Percentiles rank a stretch among this genome's conserved stretches.
Evolutionary conservation across 2,888 invertebrate genomes (phyloP).

Genomic region (Rhimphoctona megacephalus): DNA sequence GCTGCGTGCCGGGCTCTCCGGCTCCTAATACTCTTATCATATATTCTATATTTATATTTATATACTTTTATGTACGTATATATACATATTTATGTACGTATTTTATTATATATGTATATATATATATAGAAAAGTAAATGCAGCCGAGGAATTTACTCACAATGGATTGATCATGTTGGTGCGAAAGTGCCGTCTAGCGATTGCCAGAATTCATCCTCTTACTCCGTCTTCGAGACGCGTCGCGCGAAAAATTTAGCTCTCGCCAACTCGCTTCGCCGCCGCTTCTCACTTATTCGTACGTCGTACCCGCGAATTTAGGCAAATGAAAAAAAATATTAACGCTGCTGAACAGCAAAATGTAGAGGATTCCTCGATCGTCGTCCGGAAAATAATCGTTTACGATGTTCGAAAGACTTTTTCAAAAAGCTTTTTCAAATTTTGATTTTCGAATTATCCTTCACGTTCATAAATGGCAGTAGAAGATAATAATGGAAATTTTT

Average conservation of each 20-base stretch:
- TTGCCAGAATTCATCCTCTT: constrained; percentile 59
- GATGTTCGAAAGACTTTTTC: too few species aligned
- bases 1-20: constrained; percentile 18
- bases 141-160: constrained; percentile 80
- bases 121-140: constrained; percentile 71
- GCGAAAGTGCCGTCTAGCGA: constrained; percentile 65
- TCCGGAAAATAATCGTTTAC: too few species aligned
- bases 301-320: neutral
- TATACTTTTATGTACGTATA: neutral
- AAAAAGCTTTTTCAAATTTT: neutral
- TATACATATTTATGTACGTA: constrained; percentile 35
- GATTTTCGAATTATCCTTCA: too few species aligned
- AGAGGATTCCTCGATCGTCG: neutral
- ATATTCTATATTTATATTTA: constrained; percentile 10
- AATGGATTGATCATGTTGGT: constrained; percentile 80
- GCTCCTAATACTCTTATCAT: constrained; percentile 19
- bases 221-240: constrained; percentile 41
- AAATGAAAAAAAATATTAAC: neutral
- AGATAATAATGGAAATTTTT: too few species aligned
- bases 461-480: too few species aligned
- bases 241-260: constrained; percentile 41
- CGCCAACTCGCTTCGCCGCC: constrained; percentile 27
- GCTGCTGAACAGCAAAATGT: neutral
- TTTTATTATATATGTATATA: neutral
- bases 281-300: neutral